Evolutionary conservation across 2,888 invertebrate species (phyloP).

Genomic region (Phorcus lineatus): DNA sequence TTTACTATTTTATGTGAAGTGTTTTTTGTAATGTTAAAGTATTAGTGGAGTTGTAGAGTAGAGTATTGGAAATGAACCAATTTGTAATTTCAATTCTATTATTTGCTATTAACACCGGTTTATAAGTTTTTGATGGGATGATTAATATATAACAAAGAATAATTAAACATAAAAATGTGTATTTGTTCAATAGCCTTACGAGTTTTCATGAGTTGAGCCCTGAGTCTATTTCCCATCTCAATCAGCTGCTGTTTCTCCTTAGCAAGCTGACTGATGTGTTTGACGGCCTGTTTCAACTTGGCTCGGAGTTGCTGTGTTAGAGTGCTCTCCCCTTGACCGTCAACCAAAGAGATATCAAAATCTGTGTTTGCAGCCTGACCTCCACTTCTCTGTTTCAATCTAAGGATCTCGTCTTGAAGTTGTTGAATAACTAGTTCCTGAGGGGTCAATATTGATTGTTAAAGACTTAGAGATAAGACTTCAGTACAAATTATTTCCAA

Average conservation of each 20-base stretch:
- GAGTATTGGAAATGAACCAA: too few relatives aligned
- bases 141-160: neutral
- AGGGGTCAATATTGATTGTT: neutral
- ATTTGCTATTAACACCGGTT: too few relatives aligned
- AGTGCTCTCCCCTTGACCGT: slow-evolving; percentile 34
- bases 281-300: slow-evolving; percentile 68
- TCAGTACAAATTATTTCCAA: too few relatives aligned
- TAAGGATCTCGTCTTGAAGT: slow-evolving; percentile 71
- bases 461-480: too few relatives aligned
- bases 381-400: slow-evolving; percentile 39
- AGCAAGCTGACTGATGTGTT: slow-evolving; percentile 69
- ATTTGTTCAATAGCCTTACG: slow-evolving; percentile 36
- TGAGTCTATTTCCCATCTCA: slow-evolving; percentile 72
- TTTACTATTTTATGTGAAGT: too few relatives aligned
- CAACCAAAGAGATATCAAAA: neutral
- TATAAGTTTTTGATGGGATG: too few relatives aligned
- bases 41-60: too few relatives aligned
- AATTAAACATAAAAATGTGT: neutral
- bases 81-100: too few relatives aligned
- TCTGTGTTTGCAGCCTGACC: neutral
- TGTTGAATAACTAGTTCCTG: slow-evolving; percentile 75
- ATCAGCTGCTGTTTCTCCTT: slow-evolving; percentile 73
- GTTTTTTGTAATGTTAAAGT: too few relatives aligned
- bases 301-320: slow-evolving; percentile 53
- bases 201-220: slow-evolving; percentile 67